Percentiles rank a stretch among this genome's conserved stretches.
Conservation (phyloP, 1,140 invertebrate species). For the Cataglyphis hispanica region DNA sequence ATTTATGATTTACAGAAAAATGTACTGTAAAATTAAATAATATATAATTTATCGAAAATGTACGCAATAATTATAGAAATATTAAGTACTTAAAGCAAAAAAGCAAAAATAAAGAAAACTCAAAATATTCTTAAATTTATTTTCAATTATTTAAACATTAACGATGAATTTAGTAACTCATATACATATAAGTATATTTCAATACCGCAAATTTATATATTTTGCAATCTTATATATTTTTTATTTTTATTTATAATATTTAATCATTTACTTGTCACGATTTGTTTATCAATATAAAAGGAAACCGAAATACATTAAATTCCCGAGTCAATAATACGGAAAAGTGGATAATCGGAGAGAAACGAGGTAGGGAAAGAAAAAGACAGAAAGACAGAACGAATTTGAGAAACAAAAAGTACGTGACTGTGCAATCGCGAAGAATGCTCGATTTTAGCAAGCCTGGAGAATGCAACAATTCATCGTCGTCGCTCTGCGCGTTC, state of each 20-base stretch:
- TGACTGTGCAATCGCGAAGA: constrained; percentile 79
- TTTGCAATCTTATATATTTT: neutral
- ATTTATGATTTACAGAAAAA: neutral
- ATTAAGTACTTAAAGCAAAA: neutral
- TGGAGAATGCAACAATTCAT: constrained; percentile 45
- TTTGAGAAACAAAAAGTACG: constrained; percentile 69
- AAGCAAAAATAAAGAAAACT: neutral
- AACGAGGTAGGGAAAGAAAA: neutral
- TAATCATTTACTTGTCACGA: neutral
- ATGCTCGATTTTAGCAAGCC: constrained; percentile 79
- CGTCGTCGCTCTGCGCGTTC: neutral
- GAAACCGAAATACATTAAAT: constrained; percentile 29
- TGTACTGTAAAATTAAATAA: neutral
- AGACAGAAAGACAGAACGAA: constrained; percentile 5
- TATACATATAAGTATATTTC: neutral
- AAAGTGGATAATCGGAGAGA: constrained; percentile 15
- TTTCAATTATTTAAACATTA: neutral
- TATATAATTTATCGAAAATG: neutral
- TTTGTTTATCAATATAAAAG: neutral
- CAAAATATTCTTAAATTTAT: neutral
- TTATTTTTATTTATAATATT: neutral
- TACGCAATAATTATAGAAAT: neutral
- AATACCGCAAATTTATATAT: neutral
- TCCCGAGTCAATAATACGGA: constrained; percentile 40
- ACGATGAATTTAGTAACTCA: neutral